Conservation (phyloP, 2,888 invertebrate genomes). For the Cerceris rybyensis region DNA sequence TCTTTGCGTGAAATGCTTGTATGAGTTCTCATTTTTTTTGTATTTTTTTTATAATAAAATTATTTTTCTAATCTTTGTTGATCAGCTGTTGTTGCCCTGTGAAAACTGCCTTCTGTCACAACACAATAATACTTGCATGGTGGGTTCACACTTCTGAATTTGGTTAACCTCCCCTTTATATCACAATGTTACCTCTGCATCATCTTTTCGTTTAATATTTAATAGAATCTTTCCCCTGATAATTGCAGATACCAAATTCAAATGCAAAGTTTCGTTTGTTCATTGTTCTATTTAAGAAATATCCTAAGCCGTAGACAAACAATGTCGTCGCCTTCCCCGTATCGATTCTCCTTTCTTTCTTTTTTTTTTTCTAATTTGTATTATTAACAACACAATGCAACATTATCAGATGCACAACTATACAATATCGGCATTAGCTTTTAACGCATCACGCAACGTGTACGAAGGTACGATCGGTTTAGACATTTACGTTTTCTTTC, state of each 20-base stretch:
- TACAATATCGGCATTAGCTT: slow-evolving; percentile 8
- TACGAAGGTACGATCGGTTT: slow-evolving; percentile 21
- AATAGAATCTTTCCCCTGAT: slow-evolving; percentile 53
- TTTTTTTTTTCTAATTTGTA: slow-evolving; percentile 4
- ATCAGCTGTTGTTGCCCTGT: slow-evolving; percentile 87
- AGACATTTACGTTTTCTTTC: slow-evolving; percentile 17
- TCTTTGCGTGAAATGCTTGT: slow-evolving; percentile 72
- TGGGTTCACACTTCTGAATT: slow-evolving; percentile 76
- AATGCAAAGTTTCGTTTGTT: slow-evolving; percentile 64
- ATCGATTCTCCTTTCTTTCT: slow-evolving; percentile 1
- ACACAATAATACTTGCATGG: slow-evolving; percentile 82
- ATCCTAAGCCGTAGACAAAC: slow-evolving; percentile 58
- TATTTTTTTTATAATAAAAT: slow-evolving; percentile 84
- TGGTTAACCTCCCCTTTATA: slow-evolving; percentile 72
- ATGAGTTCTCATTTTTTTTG: slow-evolving; percentile 80
- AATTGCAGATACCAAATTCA: slow-evolving; percentile 68
- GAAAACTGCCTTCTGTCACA: slow-evolving; percentile 87
- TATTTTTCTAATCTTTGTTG: slow-evolving; percentile 85
- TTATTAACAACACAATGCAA: slow-evolving; percentile 22
- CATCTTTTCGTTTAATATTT: slow-evolving; percentile 51
- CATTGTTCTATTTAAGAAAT: slow-evolving; percentile 69
- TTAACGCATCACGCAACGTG: slow-evolving; percentile 6
- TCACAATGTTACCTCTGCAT: slow-evolving; percentile 69
- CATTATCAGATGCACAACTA: slow-evolving; percentile 19
- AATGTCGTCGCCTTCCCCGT: neutral